Percentiles rank a stretch among this genome's conserved stretches.
These are phyloP conservation scores for Conus ventricosus DNA, from an alignment of 1,140 invertebrate genomes.

Conservation along the genomic window DNA sequence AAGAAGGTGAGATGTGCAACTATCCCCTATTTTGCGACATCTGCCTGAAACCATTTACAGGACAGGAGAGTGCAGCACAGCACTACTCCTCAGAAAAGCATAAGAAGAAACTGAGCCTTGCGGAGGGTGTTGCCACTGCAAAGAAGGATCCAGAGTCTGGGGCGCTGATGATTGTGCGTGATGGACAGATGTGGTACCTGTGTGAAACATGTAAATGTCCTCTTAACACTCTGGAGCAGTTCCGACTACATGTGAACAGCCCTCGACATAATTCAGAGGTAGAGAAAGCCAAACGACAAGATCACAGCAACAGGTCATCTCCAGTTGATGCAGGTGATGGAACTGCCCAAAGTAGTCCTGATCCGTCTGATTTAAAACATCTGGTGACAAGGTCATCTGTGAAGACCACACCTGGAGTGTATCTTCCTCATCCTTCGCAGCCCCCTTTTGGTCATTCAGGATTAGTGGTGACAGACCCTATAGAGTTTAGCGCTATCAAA, in stretches of 20 bases:
- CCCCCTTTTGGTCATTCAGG: neutral
- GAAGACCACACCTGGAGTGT: neutral
- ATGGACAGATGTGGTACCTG: conserved; percentile 52
- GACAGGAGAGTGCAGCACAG: conserved; percentile 59
- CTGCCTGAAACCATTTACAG: conserved; percentile 58
- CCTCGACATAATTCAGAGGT: conserved; percentile 50
- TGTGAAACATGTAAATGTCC: conserved; percentile 59
- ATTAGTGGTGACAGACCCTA: neutral
- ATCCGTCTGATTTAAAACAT: neutral
- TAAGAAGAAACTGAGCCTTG: conserved; percentile 41
- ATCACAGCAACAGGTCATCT: neutral
- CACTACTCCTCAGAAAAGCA: conserved; percentile 62
- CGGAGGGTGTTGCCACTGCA: neutral
- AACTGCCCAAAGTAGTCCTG: neutral
- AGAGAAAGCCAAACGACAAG: conserved; percentile 27
- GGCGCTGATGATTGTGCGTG: conserved; percentile 15
- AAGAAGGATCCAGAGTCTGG: neutral
- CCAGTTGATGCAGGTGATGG: neutral
- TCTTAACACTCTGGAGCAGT: conserved; percentile 59
- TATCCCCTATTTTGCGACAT: conserved; percentile 54
- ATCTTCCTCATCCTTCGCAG: neutral
- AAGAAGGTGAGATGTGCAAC: conserved; percentile 14
- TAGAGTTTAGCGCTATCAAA: neutral
- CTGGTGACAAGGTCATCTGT: neutral
- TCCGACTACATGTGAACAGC: conserved; percentile 53